A percentile compares a stretch with the other conserved stretches of the same genome.
Conservation (phyloP, 2,888 invertebrate genomes). For the Arrhopalites spinosus region DNA sequence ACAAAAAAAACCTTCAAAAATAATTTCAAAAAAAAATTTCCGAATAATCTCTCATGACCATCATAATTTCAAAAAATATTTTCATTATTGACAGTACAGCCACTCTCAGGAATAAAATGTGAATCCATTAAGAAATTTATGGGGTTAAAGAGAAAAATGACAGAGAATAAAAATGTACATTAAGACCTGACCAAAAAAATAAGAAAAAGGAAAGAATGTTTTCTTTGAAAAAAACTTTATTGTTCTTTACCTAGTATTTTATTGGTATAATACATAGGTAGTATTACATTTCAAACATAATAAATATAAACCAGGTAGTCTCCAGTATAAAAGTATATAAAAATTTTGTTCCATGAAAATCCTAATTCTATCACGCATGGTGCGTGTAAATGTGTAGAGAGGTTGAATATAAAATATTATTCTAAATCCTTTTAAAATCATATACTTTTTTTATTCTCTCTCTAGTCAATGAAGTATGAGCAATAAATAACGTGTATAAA, state of each 20-base stretch:
- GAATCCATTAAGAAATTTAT: constrained; percentile 4
- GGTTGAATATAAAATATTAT: constrained; percentile 9
- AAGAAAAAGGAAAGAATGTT: background rate
- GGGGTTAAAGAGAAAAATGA: background rate
- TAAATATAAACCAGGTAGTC: too few species aligned
- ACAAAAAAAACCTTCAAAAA: too few species aligned
- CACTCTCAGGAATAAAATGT: too few species aligned
- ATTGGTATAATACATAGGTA: background rate
- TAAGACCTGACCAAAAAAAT: background rate
- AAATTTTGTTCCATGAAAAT: background rate
- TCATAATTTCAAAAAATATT: too few species aligned
- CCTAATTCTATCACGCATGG: constrained; percentile 36
- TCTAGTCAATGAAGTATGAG: constrained; percentile 28
- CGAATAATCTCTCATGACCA: too few species aligned
- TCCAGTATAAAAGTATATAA: too few species aligned
- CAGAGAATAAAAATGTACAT: background rate
- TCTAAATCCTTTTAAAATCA: constrained; percentile 1
- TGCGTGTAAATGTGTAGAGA: constrained; percentile 27
- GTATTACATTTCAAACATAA: background rate
- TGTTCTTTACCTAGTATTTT: constrained; percentile 5
- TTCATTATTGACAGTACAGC: too few species aligned
- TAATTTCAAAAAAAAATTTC: too few species aligned
- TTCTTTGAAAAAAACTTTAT: constrained; percentile 13
- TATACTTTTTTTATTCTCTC: background rate
- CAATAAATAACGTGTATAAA: constrained; percentile 31